phyloP scores from a whole-genome alignment of 1,140 invertebrate species.

The Pseudobourletiella spinata region DNA sequence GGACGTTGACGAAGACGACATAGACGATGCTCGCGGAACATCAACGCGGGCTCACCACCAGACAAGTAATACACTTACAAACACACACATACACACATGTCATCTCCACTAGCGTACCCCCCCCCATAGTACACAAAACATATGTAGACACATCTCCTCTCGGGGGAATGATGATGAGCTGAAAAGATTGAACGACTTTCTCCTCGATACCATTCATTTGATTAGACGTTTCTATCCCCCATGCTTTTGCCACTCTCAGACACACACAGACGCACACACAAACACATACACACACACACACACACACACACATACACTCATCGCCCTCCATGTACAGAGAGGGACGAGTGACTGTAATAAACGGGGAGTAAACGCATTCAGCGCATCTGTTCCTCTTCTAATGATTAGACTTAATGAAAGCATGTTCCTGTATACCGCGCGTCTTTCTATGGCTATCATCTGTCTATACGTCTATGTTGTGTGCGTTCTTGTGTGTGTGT shows the following conservation, averaged over 20 bases:
- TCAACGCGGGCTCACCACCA: too few relatives aligned
- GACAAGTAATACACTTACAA: too few relatives aligned
- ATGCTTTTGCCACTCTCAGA: neutral
- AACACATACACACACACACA: neutral
- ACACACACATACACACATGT: too few relatives aligned
- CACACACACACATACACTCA: neutral
- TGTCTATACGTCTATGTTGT: neutral
- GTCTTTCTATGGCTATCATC: neutral
- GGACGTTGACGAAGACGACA: too few relatives aligned
- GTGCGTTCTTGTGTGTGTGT: neutral
- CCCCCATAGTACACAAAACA: too few relatives aligned
- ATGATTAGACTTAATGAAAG: slow-evolving; percentile 6
- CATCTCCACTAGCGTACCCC: too few relatives aligned
- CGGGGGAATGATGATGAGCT: slow-evolving; percentile 5
- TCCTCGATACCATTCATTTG: slow-evolving; percentile 4
- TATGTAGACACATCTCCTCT: too few relatives aligned
- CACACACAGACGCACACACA: too few relatives aligned
- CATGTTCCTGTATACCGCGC: neutral
- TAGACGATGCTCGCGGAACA: too few relatives aligned
- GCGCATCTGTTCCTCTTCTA: slow-evolving; percentile 2
- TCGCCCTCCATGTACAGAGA: neutral
- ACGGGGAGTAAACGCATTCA: neutral
- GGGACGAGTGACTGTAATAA: slow-evolving; percentile 1
- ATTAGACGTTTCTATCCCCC: neutral
- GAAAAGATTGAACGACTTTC: slow-evolving; percentile 7